Evolutionary conservation across 2,888 invertebrate species (phyloP).

Genomic region (Lasioglossum calceatum): DNA sequence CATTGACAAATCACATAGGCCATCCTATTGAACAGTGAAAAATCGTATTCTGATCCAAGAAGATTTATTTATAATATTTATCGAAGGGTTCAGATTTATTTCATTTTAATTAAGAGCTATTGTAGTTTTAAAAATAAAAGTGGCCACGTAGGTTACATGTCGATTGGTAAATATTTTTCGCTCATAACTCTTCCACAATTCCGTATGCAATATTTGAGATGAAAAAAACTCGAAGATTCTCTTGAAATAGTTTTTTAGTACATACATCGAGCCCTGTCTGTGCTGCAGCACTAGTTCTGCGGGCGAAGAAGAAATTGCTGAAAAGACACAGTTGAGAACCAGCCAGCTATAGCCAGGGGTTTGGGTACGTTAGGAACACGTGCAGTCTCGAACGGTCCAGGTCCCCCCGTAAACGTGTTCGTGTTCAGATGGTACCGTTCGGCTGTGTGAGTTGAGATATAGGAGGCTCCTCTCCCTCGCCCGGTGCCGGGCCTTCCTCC

Average conservation of each 20-base stretch:
- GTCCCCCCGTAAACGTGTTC: slow-evolving; percentile 80
- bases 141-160: not conserved
- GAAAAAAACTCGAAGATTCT: not conserved
- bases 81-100: not conserved
- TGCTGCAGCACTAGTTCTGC: not conserved
- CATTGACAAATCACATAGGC: too few relatives aligned
- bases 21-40: not conserved
- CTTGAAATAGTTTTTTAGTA: not conserved
- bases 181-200: not conserved
- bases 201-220: not conserved
- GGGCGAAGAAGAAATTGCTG: not conserved
- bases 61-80: not conserved
- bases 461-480: slow-evolving; percentile 73
- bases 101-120: not conserved
- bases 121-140: not conserved
- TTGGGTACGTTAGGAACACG: slow-evolving; percentile 84
- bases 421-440: slow-evolving; percentile 77
- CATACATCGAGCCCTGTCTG: not conserved
- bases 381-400: slow-evolving; percentile 83
- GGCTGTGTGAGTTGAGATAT: slow-evolving; percentile 81
- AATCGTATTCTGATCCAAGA: not conserved
- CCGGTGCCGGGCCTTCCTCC: slow-evolving; percentile 52
- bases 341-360: slow-evolving; percentile 77
- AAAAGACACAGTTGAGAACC: slow-evolving; percentile 79
- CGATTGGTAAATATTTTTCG: not conserved